Base-by-base conservation (phyloP, 2,797 vertebrate genomes). In the Euphonia xanthogaster region DNA sequence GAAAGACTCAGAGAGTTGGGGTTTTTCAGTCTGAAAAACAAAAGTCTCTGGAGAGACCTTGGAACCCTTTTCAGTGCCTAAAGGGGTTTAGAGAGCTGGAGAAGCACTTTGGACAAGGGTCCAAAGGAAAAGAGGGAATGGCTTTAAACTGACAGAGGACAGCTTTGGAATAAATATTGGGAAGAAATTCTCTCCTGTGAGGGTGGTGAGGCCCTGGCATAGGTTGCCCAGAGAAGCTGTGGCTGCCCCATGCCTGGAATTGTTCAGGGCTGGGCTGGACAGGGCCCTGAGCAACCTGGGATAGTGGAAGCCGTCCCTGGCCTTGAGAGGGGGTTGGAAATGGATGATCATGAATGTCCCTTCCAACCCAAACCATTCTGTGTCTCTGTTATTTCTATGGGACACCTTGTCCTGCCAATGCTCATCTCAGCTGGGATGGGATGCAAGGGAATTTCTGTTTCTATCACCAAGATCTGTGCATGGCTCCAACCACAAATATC, bases 401-500 rank as follows among this genome's bases (percentile, higher is more conserved):
- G 9, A 66, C 15, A 30, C 14, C 14, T 9, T 77, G 24, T 16
- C 37, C 45, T 76, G 33, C 12, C 57, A 44, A 70, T 37, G 15
- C 24, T 62, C 16, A 14, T 30, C 3, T 71, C 50, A 71, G 14
- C 20, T 51, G 27, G 19, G 13, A 27, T 58, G 27, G 47, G 42
- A n/a, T 68, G 33, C 0, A 9, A 3, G 37, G 57, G 15, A 22
- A 25, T 91, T 62, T 61, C 23, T 51, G 28, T 66, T 79, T 15
- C 17, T 21, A 17, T 20, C n/a, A 37, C 7, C 20, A 40, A 58
- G 45, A 39, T 10, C 31, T 55, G 3, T n/a, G 37, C 0, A 0
- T 53, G 57, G 10, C 23, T 82, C 51, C 35, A 85, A 48, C 39
- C 17, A 77, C 1, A 18, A 72, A 54, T 40, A 33, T 15, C 35